These are phyloP conservation scores for Pollimyrus isidori DNA, from an alignment of 2,113 vertebrate species.

Conservation along the genomic window DNA sequence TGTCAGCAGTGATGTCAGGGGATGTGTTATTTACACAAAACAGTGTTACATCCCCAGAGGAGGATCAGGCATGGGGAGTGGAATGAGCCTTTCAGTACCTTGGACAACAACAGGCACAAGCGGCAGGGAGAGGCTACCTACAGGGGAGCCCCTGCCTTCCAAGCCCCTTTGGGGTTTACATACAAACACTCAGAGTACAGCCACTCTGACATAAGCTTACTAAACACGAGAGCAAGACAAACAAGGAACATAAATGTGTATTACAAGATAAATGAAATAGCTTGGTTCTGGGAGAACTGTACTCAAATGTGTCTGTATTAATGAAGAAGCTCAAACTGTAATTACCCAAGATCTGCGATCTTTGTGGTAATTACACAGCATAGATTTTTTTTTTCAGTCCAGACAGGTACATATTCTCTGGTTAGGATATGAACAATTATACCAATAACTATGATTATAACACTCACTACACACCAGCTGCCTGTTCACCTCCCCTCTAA, in stretches of 20 bases:
- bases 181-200: not conserved
- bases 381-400: not conserved
- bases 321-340: not conserved
- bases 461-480: not conserved
- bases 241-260: not conserved
- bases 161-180: not conserved
- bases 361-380: not conserved
- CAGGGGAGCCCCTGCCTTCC: not conserved
- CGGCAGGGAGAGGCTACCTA: not conserved
- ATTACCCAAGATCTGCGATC: not conserved
- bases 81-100: not conserved
- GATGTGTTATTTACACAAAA: not conserved
- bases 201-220: not conserved
- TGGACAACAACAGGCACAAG: not conserved
- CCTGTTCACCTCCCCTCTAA: not conserved
- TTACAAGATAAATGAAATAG: not conserved
- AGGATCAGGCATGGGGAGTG: not conserved
- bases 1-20: not conserved
- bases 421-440: not conserved
- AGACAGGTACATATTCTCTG: not conserved
- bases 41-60: not conserved
- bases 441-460: slow-evolving; percentile 2
- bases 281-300: not conserved
- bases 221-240: not conserved
- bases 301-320: not conserved